A percentile compares a stretch with the other conserved stretches of the same genome.
phyloP scores from a whole-genome alignment of 2,888 invertebrate genomes.

The Pinctada fucata region DNA sequence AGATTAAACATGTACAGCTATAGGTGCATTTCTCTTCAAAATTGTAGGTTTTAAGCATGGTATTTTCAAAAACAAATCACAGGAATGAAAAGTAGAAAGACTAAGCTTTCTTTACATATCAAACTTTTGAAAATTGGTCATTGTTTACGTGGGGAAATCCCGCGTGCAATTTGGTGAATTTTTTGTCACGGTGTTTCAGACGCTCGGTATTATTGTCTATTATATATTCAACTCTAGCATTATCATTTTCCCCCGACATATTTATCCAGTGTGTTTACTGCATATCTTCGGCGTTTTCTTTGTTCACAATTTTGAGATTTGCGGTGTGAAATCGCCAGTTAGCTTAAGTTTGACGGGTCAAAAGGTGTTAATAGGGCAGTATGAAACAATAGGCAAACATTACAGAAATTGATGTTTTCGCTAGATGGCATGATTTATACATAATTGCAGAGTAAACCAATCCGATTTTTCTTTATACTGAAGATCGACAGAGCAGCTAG shows the following conservation, averaged over 20 bases:
- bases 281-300: constrained; percentile 26
- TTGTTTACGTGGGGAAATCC: constrained; percentile 39
- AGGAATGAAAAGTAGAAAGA: neutral
- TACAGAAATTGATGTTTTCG: neutral
- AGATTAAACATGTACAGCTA: neutral
- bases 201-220: constrained; percentile 28
- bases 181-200: constrained; percentile 29
- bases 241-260: constrained; percentile 37
- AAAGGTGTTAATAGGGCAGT: neutral
- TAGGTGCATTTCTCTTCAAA: neutral
- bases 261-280: constrained; percentile 33
- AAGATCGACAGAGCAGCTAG: constrained; percentile 22
- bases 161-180: constrained; percentile 43
- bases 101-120: constrained; percentile 28
- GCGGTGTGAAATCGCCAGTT: neutral
- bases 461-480: constrained; percentile 24
- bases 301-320: constrained; percentile 13
- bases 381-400: neutral
- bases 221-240: constrained; percentile 29
- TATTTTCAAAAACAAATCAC: neutral
- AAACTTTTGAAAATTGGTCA: constrained; percentile 9
- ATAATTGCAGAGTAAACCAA: constrained; percentile 28
- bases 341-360: neutral
- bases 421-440: constrained; percentile 15
- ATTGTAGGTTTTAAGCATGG: neutral